Evolutionary conservation across 2,797 vertebrate genomes (phyloP), one percentile per base, ranked within the genome.

Genomic region (Spheniscus humboldti): DNA sequence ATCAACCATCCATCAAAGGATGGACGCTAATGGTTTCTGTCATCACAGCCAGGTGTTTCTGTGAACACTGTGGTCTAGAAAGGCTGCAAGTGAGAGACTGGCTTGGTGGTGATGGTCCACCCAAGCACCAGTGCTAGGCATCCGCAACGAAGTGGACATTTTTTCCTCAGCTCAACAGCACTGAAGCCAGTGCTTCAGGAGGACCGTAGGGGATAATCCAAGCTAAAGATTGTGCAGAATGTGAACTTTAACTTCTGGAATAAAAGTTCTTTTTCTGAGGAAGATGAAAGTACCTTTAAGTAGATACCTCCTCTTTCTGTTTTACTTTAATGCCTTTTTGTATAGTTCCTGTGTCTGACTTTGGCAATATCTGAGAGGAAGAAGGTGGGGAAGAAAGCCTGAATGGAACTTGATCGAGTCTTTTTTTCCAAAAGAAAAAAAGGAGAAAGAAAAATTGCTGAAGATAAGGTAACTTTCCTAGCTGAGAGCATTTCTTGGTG

Each of bases 281-380:
- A 72, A 41, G 53, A 68, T 77, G 56, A 78, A 94, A 94, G 64
- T 59, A 50, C n/a, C 45, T 96, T 93, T 86, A 69, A 92, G 86
- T 74, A 76, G 83, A 41, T 86, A 55, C 2, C 28, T 52, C 7
- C 13, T 80, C 31, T 63, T 87, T 82, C 64, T 91, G 7, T 73
- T 93, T 90, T 63, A 3, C 50, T 91, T 81, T 77, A 43, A 57
- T 84, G 35, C 20, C 20, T 88, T 94, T 71, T 74, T 86, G 37
- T 82, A 28, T 71, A 35, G 8, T 37, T 90, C 33, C 43, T 67
- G 6, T 67, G 19, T 64, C 33, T 94, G 89, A 91, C 55, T 33
- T 59, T 86, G 55, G 24, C 55, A 56, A 7, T 35, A 62, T 35
- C 20, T 50, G 39, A 45, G 25, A 81, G 33, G 30, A 83, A 43